Percentiles rank a stretch among this genome's conserved stretches.
Conservation (phyloP, 2,797 vertebrate species). For the Odontamblyopus lacepedii region DNA sequence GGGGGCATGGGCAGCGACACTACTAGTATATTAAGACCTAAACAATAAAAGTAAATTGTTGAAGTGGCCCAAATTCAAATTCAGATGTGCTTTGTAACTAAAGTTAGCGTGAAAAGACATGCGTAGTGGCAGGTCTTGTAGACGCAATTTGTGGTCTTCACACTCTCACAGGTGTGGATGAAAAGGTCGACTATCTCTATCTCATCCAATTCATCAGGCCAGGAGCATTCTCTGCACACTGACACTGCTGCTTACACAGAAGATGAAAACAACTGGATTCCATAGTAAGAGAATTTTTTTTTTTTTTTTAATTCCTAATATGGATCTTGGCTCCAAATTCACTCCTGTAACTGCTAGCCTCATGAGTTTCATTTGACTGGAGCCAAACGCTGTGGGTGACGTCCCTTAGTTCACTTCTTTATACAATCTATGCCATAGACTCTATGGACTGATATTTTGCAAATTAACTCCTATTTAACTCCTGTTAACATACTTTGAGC, state of each 20-base stretch:
- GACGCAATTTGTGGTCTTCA: constrained; percentile 31
- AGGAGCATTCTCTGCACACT: constrained; percentile 37
- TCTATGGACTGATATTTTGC: no score
- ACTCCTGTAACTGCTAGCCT: no score
- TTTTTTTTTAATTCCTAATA: no score
- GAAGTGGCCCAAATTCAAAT: constrained; percentile 13
- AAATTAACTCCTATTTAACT: no score
- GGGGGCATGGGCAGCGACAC: constrained; percentile 19
- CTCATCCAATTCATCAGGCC: constrained; percentile 51
- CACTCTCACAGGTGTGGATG: constrained; percentile 52
- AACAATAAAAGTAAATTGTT: constrained; percentile 9
- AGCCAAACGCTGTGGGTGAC: no score
- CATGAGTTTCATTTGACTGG: no score
- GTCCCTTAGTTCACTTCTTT: no score
- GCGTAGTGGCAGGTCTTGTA: constrained; percentile 41
- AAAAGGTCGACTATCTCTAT: constrained; percentile 58
- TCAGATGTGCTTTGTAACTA: constrained; percentile 13
- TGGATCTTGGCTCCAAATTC: no score
- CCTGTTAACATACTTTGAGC: no score
- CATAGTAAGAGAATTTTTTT: background rate
- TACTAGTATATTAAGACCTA: constrained; percentile 1
- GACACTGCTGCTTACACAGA: background rate
- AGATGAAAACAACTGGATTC: background rate
- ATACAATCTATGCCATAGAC: no score
- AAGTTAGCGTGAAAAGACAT: constrained; percentile 32